Evolutionary conservation across 2,888 invertebrate genomes (phyloP), one percentile per base, ranked within the genome.

Genomic region (Agrochola lota): DNA sequence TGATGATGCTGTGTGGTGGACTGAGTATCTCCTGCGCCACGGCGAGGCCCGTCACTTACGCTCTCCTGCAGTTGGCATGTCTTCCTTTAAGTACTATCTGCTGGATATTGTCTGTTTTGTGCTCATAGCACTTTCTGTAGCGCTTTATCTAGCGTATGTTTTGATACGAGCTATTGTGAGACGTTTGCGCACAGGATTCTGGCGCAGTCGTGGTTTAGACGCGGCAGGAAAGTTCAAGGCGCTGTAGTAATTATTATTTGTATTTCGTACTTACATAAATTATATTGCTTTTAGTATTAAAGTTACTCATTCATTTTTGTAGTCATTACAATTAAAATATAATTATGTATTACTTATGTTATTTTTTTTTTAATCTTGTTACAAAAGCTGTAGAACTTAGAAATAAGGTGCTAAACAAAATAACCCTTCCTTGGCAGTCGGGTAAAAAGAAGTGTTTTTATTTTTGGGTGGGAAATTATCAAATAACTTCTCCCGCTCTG

Each of bases 1-100:
- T 3, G 97, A 97, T 62, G 94, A 94, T 68, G 97, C 97, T 1
- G 88, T 97, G 0, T 96, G 96, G 95, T 97, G 97, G 97, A 97
- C 97, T 5, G 97, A 97, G 79, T 97, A 97, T 85, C 94, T 97
- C 12, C 83, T 97, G 23, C 93, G 95, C 35, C 94, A 97, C 78
- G 90, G 93, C 40, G 96, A 96, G 1, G 96, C 97, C 0, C 91
- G 91, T 11, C 95, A 96, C 83, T 91, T 97, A 11, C 94, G 95
- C 20, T 95, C 97, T 15, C 92, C 96, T 23, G 93, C 92, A 3
- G 93, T 95, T 11, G 95, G 95, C 30, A 80, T 94, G 17, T 91
- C 94, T 12, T 93, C 93, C 83, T 88, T 92, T 74, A 92, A 94
- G 86, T 96, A 96, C 82, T 95, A 94, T 73, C 87, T 96, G 88